Conservation (phyloP, 2,113 vertebrate genomes). For the Nothocercus nigrocapillus region DNA sequence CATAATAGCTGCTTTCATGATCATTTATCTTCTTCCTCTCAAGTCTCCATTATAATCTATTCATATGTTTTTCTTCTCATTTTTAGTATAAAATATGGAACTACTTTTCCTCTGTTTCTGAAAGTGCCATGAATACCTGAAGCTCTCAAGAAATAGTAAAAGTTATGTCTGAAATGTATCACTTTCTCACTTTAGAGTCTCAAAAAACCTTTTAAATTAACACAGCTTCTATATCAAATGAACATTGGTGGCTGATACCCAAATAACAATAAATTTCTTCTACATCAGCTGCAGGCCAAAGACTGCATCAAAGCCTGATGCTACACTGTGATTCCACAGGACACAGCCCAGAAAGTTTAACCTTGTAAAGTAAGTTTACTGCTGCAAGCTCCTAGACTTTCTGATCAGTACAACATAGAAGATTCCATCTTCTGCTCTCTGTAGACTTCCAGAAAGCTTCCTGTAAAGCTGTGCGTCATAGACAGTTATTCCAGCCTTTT, state of each 20-base stretch:
- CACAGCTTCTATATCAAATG: neutral
- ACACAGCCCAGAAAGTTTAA: neutral
- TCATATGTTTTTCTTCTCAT: neutral
- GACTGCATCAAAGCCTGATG: neutral
- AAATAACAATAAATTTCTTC: neutral
- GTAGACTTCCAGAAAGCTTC: neutral
- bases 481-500: neutral
- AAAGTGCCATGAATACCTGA: neutral
- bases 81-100: neutral
- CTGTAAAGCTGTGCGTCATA: neutral
- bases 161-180: neutral
- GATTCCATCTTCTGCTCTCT: neutral
- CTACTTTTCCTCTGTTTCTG: neutral
- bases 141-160: neutral
- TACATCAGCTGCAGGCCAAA: neutral
- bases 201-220: neutral
- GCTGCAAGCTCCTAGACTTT: neutral
- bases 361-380: neutral
- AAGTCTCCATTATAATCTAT: neutral
- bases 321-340: neutral
- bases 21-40: neutral
- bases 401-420: neutral
- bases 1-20: neutral
- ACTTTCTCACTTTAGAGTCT: neutral
- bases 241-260: neutral